These are phyloP conservation scores for Darevskia mixta DNA, from an alignment of 2,797 vertebrate species.

Conservation along the genomic window DNA sequence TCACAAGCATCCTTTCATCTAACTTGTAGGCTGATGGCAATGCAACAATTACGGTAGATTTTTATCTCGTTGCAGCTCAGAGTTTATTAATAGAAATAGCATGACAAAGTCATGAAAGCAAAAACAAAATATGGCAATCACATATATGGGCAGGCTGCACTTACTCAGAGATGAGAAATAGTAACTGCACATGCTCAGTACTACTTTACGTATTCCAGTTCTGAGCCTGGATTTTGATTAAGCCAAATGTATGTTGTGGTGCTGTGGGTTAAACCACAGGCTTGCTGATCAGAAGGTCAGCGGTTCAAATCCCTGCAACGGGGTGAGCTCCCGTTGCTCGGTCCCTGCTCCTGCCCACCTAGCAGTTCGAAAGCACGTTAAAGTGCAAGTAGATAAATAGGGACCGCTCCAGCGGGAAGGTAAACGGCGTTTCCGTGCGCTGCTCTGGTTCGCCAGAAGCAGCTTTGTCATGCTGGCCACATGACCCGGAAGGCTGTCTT, in stretches of 20 bases:
- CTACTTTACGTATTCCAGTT: background rate
- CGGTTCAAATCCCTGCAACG: too few species aligned
- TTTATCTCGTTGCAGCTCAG: background rate
- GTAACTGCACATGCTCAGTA: background rate
- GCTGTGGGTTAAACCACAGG: too few species aligned
- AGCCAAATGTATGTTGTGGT: background rate
- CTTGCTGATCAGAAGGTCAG: too few species aligned
- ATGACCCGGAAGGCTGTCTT: too few species aligned
- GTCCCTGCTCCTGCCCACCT: too few species aligned
- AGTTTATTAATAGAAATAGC: background rate
- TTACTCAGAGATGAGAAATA: background rate
- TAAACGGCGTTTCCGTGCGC: too few species aligned
- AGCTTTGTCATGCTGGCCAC: too few species aligned
- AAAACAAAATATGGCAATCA: background rate
- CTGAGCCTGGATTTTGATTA: background rate
- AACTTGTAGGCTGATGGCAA: background rate
- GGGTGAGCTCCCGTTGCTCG: too few species aligned
- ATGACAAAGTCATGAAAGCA: background rate
- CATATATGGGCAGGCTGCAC: background rate
- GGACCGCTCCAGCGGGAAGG: too few species aligned
- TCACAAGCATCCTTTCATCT: background rate
- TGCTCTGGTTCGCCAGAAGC: too few species aligned
- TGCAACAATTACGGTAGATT: background rate
- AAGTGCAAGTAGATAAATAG: too few species aligned
- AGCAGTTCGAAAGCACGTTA: too few species aligned